These are phyloP conservation scores for Entomyzon cyanotis DNA, from an alignment of 2,113 vertebrate species.

Conservation along the genomic window DNA sequence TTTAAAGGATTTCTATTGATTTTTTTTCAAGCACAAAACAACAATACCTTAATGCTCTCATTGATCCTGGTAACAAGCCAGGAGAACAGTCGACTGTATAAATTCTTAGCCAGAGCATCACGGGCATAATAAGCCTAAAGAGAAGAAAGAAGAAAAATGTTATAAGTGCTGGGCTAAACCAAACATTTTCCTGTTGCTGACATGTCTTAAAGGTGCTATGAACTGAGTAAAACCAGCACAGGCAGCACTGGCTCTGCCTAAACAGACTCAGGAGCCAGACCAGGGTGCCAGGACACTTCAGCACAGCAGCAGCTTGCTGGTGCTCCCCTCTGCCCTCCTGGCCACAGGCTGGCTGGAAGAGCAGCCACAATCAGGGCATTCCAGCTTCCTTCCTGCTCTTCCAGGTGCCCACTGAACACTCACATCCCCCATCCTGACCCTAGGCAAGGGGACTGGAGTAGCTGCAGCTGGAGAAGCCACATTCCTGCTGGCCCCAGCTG, in stretches of 20 bases:
- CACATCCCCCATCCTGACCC: not conserved
- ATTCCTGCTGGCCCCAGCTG: not conserved
- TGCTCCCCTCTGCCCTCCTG: not conserved
- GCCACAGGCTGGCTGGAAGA: accelerated
- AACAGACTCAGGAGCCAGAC: not conserved
- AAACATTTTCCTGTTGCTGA: not conserved
- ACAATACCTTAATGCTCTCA: conserved; percentile 93
- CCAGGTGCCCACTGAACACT: not conserved
- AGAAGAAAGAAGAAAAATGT: not conserved
- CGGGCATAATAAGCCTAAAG: conserved; percentile 94
- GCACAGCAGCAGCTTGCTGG: accelerated
- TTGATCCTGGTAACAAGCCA: conserved; percentile 98
- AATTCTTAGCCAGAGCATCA: conserved; percentile 96
- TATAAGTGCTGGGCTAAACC: not conserved
- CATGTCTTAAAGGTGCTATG: not conserved
- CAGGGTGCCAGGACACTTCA: not conserved
- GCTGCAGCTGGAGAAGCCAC: not conserved
- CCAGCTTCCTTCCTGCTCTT: not conserved
- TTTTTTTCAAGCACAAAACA: not conserved
- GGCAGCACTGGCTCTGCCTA: not conserved
- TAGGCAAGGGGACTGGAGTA: not conserved
- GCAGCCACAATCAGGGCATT: not conserved
- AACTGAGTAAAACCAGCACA: not conserved
- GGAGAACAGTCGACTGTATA: conserved; percentile 94
- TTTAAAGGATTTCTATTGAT: not conserved